Percentiles rank a stretch among this genome's conserved stretches.
Conservation (phyloP, 1,140 invertebrate species). For the Cyphomyrmex costatus region DNA sequence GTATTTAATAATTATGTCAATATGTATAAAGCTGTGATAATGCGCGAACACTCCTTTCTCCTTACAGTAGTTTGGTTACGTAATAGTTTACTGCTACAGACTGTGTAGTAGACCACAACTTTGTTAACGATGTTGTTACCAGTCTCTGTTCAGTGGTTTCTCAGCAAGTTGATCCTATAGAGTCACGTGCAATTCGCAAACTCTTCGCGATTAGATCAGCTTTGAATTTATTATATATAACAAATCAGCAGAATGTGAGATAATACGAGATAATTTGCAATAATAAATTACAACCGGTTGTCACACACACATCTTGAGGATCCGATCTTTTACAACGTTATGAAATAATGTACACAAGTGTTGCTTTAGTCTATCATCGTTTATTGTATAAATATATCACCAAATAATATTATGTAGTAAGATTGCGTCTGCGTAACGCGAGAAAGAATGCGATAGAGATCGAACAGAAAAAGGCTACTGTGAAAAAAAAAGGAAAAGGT, state of each 20-base stretch:
- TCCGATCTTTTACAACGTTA: not conserved
- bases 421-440: constrained; percentile 67
- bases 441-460: constrained; percentile 66
- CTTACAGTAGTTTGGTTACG: constrained; percentile 26
- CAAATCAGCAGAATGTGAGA: not conserved
- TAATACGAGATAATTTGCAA: not conserved
- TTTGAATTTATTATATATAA: not conserved
- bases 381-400: constrained; percentile 85
- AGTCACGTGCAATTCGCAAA: constrained; percentile 19
- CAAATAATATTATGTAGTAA: constrained; percentile 80
- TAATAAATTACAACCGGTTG: not conserved
- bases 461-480: constrained; percentile 52
- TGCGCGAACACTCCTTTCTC: constrained; percentile 4
- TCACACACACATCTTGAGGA: not conserved
- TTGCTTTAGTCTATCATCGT: constrained; percentile 70
- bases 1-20: constrained; percentile 3
- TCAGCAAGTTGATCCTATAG: not conserved
- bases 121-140: constrained; percentile 39
- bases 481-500: constrained; percentile 28
- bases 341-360: constrained; percentile 9
- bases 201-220: not conserved
- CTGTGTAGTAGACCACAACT: constrained; percentile 20
- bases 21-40: not conserved
- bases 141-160: constrained; percentile 18
- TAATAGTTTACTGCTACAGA: constrained; percentile 27